Percentiles rank a stretch among this genome's conserved stretches.
Conservation (phyloP, 1,140 invertebrate genomes). For the Drosophila carrolli region DNA sequence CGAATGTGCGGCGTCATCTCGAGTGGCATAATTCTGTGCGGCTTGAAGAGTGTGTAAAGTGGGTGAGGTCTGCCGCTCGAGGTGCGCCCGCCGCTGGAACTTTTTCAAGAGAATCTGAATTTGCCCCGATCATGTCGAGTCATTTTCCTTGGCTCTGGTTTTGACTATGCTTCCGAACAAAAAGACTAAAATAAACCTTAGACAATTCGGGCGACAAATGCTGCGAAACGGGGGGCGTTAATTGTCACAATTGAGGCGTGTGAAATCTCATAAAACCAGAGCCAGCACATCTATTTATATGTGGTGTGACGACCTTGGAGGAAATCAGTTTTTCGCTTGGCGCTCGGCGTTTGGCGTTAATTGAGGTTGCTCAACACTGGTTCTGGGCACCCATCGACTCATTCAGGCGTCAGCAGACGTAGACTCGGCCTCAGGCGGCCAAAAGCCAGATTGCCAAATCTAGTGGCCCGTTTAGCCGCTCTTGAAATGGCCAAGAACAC, state of each 20-base stretch:
- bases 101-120: conserved; percentile 42
- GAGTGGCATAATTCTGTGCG: conserved; percentile 61
- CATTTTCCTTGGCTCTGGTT: conserved; percentile 30
- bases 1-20: conserved; percentile 62
- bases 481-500: conserved; percentile 67
- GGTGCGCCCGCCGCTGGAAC: conserved; percentile 58
- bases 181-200: conserved; percentile 22
- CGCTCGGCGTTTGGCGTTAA: conserved; percentile 44
- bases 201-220: conserved; percentile 35
- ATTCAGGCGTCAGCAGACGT: conserved; percentile 30
- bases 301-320: conserved; percentile 62
- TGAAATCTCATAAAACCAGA: conserved; percentile 57
- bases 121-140: conserved; percentile 68
- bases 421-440: conserved; percentile 1
- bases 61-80: conserved; percentile 39
- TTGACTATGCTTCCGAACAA: conserved; percentile 1
- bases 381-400: conserved; percentile 46
- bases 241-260: conserved; percentile 82
- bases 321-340: conserved; percentile 34
- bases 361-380: conserved; percentile 64
- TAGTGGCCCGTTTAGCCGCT: conserved; percentile 39
- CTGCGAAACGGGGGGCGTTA: conserved; percentile 50
- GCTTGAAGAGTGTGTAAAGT: conserved; percentile 39
- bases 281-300: conserved; percentile 40
- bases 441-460: conserved; percentile 54